phyloP scores from a whole-genome alignment of 2,888 invertebrate genomes.

The Uropetala carovei region DNA sequence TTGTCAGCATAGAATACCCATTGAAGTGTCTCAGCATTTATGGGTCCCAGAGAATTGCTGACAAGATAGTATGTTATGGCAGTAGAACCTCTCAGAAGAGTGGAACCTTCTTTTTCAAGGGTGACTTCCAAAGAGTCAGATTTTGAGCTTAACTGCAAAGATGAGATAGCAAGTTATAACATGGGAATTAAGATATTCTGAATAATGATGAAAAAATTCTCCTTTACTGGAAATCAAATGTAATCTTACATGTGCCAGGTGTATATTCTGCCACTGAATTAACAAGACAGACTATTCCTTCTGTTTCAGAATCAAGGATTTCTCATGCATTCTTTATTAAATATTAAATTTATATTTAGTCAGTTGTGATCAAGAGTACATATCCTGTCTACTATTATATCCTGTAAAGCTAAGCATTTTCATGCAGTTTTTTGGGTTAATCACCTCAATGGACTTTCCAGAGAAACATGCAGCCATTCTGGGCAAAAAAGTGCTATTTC shows the following conservation, averaged over 20 bases:
- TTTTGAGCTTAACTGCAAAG: constrained; percentile 67
- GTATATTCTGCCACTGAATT: no score
- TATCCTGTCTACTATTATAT: no score
- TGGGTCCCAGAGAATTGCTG: constrained; percentile 70
- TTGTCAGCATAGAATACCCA: constrained; percentile 75
- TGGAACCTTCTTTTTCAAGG: constrained; percentile 68
- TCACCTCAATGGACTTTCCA: constrained; percentile 28
- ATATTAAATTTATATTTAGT: no score
- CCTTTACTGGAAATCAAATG: no score
- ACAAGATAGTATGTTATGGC: constrained; percentile 74
- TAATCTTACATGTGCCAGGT: no score
- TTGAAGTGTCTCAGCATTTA: constrained; percentile 73
- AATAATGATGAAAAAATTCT: background rate
- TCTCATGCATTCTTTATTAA: no score
- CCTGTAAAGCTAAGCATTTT: no score
- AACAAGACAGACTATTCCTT: no score
- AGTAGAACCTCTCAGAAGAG: constrained; percentile 71
- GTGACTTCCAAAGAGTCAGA: constrained; percentile 76
- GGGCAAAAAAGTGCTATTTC: background rate
- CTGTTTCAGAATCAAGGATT: no score
- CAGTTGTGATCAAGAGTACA: no score
- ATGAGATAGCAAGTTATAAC: background rate
- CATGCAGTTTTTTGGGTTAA: no score
- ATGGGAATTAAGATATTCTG: background rate
- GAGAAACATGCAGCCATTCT: constrained; percentile 14